These are phyloP conservation scores for Eulithis prunata DNA, from an alignment of 2,888 invertebrate species.

Conservation along the genomic window DNA sequence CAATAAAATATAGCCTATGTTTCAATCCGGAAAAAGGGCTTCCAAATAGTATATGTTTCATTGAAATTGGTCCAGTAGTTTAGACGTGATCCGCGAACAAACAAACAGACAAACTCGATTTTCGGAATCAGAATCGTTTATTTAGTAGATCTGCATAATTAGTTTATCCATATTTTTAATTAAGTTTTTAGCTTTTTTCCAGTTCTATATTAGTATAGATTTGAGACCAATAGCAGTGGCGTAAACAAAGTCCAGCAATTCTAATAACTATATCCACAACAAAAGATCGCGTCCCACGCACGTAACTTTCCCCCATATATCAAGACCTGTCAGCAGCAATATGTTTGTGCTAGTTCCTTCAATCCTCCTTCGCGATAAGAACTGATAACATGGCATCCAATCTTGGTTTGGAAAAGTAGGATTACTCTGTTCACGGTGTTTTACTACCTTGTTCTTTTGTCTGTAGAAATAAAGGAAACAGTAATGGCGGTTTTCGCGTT, in stretches of 20 bases:
- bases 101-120: too few relatives aligned
- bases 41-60: too few relatives aligned
- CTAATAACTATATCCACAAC: constrained; percentile 20
- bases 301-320: constrained; percentile 40
- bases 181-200: too few relatives aligned
- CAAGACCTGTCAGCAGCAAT: constrained; percentile 43
- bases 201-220: too few relatives aligned
- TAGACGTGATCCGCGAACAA: too few relatives aligned
- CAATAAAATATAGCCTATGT: too few relatives aligned
- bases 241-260: constrained; percentile 21
- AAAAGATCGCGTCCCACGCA: constrained; percentile 21
- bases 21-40: too few relatives aligned
- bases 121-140: too few relatives aligned
- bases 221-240: neutral
- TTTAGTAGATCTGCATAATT: too few relatives aligned
- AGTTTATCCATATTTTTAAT: too few relatives aligned
- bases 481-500: neutral
- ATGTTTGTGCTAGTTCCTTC: constrained; percentile 39
- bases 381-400: constrained; percentile 32
- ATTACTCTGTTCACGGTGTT: constrained; percentile 14
- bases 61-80: too few relatives aligned
- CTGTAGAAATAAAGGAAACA: neutral
- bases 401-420: constrained; percentile 30
- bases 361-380: constrained; percentile 37
- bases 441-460: constrained; percentile 1